Conservation (phyloP, 2,797 vertebrate genomes). For the Brotula barbata region DNA sequence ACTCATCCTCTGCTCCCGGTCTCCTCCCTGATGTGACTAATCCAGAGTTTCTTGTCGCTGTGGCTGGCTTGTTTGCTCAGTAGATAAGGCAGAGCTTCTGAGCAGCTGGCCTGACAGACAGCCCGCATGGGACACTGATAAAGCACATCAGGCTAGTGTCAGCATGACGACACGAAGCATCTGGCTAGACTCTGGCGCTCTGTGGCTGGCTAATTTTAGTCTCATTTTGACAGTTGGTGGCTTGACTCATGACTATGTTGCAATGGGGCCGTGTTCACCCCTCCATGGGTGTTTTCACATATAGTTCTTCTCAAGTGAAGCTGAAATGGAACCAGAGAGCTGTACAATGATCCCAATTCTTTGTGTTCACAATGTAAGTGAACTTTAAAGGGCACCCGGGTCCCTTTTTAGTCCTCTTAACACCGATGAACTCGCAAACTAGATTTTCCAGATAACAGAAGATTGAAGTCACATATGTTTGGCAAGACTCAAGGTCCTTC, state of each 20-base stretch:
- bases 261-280: conserved; percentile 44
- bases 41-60: conserved; percentile 44
- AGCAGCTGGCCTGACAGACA: conserved; percentile 68
- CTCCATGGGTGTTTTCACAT: no score
- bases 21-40: conserved; percentile 50
- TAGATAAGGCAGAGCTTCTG: conserved; percentile 65
- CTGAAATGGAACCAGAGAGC: no score
- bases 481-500: no score
- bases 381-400: no score
- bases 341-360: no score
- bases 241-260: conserved; percentile 65
- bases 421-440: no score
- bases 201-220: conserved; percentile 76
- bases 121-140: conserved; percentile 70
- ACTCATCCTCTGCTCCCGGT: conserved; percentile 20
- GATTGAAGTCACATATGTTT: no score
- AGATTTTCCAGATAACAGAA: no score
- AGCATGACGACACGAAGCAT: conserved; percentile 72
- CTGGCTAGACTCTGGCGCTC: conserved; percentile 68
- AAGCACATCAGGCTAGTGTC: conserved; percentile 67
- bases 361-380: no score
- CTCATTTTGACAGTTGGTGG: conserved; percentile 70
- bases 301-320: no score
- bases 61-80: conserved; percentile 57
- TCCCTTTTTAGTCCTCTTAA: no score